These are phyloP conservation scores for Sinelater perroti DNA, from an alignment of 2,888 invertebrate species.

Conservation along the genomic window DNA sequence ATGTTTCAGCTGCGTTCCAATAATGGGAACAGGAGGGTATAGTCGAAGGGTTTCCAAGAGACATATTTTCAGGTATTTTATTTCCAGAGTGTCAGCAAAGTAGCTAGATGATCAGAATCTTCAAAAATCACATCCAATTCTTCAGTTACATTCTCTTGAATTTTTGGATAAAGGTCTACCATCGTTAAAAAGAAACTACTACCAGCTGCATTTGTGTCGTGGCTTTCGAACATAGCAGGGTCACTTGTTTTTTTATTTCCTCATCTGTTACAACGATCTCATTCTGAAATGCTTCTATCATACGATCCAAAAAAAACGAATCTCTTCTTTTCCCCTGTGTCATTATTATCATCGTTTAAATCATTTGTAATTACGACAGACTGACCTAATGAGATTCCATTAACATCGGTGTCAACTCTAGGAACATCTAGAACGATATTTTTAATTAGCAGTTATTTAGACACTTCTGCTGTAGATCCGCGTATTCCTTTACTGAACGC, in stretches of 20 bases:
- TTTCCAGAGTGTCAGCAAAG: constrained; percentile 81
- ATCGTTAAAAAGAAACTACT: constrained; percentile 87
- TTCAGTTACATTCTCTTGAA: constrained; percentile 78
- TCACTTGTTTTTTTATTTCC: constrained; percentile 89
- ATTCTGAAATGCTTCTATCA: constrained; percentile 85
- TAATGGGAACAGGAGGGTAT: constrained; percentile 83
- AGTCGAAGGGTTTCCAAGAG: constrained; percentile 79
- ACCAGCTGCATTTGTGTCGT: constrained; percentile 86
- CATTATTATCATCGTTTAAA: constrained; percentile 83
- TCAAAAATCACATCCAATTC: constrained; percentile 81
- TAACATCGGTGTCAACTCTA: constrained; percentile 62
- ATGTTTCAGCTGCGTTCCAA: constrained; percentile 74
- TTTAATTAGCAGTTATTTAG: constrained; percentile 55
- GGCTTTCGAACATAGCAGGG: constrained; percentile 90
- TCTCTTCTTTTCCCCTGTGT: constrained; percentile 83
- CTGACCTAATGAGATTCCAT: constrained; percentile 71
- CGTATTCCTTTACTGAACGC: constrained; percentile 64
- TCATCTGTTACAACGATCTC: constrained; percentile 76
- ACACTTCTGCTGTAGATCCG: constrained; percentile 56
- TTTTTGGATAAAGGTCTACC: constrained; percentile 81
- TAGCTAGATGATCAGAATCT: constrained; percentile 77
- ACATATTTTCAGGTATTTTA: constrained; percentile 84
- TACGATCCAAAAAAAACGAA: constrained; percentile 87
- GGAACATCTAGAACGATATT: constrained; percentile 49
- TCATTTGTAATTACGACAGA: constrained; percentile 73